Base-by-base conservation (phyloP, 2,797 vertebrate genomes). In the Thalassophryne amazonica region DNA sequence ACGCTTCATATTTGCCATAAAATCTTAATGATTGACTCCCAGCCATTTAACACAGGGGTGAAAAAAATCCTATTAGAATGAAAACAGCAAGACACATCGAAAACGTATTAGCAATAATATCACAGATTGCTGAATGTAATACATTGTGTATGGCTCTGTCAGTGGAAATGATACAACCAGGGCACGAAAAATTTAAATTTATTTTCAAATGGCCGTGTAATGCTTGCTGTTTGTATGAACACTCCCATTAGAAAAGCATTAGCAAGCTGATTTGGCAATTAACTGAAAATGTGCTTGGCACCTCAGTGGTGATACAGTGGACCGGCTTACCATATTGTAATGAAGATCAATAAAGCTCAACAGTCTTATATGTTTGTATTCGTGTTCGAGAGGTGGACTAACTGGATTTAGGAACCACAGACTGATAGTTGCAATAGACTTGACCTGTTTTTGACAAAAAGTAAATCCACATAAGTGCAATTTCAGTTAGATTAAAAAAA, bases 1-100 rank as follows among this genome's bases (percentile, higher is more conserved):
- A 35, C 49, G 64, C 36, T 76, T 68, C 51, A 25, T 71, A 75
- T 85, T 82, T 75, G 74, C 73, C 61, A 73, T 81, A 71, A 81
- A 71, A 78, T 73, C 75, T 67, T 28, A 17, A 49, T 67, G 73
- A 80, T 62, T 56, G 78, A 81, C 76, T 85, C 46, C 36, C 41
- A 70, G 36, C 51, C 55, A 40, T n/a, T 55, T 64, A 51, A 30
- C 43, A 42, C 28, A 1, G 25, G 37, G 45, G 32, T 40, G 53
- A 48, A 52, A 50, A n/a, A 69, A 78, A 74, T 66, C 60, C 60
- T 50, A 76, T 75, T 73, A 76, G 58, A 76, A 50, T 54, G 72
- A 68, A 58, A 74, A 60, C 48, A 69, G 76, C 49, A 10, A 56
- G 66, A 42, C 45, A 69, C 43, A 56, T 33, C 43, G 58, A 48